A percentile compares a stretch with the other conserved stretches of the same genome.
Conservation (phyloP, 1,140 invertebrate species). For the Listronotus oregonensis region DNA sequence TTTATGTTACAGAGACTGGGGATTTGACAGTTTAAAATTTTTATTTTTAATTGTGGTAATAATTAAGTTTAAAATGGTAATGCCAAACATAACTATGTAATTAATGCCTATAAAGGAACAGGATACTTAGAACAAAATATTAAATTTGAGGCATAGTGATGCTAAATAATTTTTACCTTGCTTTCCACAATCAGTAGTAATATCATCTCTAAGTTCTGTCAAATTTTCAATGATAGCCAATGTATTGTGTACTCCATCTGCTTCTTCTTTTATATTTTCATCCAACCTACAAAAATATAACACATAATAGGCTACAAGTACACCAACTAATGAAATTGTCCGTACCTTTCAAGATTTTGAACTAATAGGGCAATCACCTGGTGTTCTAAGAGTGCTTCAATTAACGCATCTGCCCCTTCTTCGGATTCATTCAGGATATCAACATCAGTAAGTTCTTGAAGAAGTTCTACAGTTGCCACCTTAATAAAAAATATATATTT, state of each 20-base stretch:
- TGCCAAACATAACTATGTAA: no score
- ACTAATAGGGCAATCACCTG: constrained; percentile 91
- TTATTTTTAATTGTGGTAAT: no score
- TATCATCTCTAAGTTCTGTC: constrained; percentile 86
- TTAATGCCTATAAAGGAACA: no score
- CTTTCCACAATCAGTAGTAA: constrained; percentile 81
- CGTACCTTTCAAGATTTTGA: constrained; percentile 78
- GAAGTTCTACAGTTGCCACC: constrained; percentile 52
- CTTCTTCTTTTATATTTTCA: constrained; percentile 92
- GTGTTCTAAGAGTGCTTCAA: constrained; percentile 81
- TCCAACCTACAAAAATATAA: constrained; percentile 69
- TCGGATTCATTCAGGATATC: constrained; percentile 92
- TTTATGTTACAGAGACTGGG: no score
- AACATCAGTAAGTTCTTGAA: constrained; percentile 93
- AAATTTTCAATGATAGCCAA: constrained; percentile 85
- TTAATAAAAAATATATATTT: constrained; percentile 23
- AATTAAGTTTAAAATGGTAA: no score
- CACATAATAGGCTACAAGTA: no score
- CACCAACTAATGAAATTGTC: neutral
- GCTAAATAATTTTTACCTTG: constrained; percentile 62
- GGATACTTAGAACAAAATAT: no score
- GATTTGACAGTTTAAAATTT: no score
- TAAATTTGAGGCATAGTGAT: no score
- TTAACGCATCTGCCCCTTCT: constrained; percentile 77
- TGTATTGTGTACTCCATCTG: constrained; percentile 95